phyloP scores from a whole-genome alignment of 2,888 invertebrate genomes.

The Drosophila maculinotata region DNA sequence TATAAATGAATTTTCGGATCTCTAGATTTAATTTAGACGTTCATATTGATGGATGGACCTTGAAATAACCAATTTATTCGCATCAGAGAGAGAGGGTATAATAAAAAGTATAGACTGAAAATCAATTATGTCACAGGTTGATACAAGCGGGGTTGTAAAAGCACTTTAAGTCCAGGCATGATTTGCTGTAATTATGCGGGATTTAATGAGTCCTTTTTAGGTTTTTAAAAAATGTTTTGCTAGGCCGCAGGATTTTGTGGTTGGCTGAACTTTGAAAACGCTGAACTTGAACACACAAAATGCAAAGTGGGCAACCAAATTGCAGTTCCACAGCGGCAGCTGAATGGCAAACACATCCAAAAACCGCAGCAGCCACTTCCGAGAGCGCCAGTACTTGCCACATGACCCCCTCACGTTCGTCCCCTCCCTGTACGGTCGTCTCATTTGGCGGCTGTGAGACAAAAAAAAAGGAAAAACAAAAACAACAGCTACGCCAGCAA shows the following conservation, averaged over 20 bases:
- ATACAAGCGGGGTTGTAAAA: not conserved
- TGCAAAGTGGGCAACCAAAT: slow-evolving; percentile 51
- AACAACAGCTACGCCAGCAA: slow-evolving; percentile 51
- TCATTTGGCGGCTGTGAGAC: slow-evolving; percentile 38
- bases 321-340: slow-evolving; percentile 51
- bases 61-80: not conserved
- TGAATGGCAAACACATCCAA: slow-evolving; percentile 62
- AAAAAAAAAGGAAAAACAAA: not conserved
- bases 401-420: slow-evolving; percentile 11
- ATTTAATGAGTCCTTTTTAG: slow-evolving; percentile 1
- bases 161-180: slow-evolving; percentile 5
- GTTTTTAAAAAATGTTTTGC: slow-evolving; percentile 19
- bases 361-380: slow-evolving; percentile 71
- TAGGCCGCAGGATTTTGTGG: slow-evolving; percentile 41
- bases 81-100: too few species aligned
- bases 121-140: slow-evolving; percentile 7
- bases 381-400: slow-evolving; percentile 52
- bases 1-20: too few species aligned
- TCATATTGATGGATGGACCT: too few species aligned
- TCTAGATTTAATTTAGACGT: too few species aligned
- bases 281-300: slow-evolving; percentile 51
- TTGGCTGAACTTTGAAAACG: slow-evolving; percentile 26
- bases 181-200: slow-evolving; percentile 21
- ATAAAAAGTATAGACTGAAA: too few species aligned
- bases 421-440: slow-evolving; percentile 17